phyloP scores from a whole-genome alignment of 2,797 vertebrate genomes.

The Xiphorhynchus erythropygius region DNA sequence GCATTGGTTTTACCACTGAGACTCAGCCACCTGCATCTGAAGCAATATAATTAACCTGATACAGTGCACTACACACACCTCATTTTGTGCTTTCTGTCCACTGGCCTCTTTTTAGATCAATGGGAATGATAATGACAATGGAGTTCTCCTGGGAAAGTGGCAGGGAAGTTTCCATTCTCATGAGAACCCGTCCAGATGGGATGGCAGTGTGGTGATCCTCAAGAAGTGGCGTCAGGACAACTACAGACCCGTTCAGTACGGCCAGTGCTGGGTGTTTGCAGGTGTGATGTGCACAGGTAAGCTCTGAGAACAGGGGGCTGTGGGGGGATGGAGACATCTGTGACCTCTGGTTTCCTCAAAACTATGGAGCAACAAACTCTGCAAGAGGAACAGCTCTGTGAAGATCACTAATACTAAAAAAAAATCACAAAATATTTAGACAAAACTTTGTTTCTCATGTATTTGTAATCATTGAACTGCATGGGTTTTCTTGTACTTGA shows the following conservation, averaged over 20 bases:
- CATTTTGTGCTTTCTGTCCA: background rate
- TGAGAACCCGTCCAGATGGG: conserved; percentile 84
- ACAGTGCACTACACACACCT: background rate
- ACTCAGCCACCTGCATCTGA: background rate
- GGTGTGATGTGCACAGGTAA: conserved; percentile 91
- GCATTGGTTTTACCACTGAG: background rate
- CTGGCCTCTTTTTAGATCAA: conserved; percentile 82
- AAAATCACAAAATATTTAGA: background rate
- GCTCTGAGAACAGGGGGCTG: background rate
- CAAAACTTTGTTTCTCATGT: background rate
- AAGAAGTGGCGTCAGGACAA: conserved; percentile 83
- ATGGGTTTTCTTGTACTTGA: background rate
- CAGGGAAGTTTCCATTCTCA: conserved; percentile 81
- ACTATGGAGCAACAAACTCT: background rate
- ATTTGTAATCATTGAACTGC: background rate
- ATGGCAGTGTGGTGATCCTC: conserved; percentile 88
- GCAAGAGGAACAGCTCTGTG: background rate
- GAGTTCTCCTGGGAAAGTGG: conserved; percentile 88
- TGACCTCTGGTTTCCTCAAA: background rate
- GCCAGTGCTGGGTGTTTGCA: conserved; percentile 97
- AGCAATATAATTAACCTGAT: background rate
- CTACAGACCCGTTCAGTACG: conserved; percentile 84
- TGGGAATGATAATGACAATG: conserved; percentile 82
- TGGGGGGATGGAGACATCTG: background rate
- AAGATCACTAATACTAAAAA: background rate